A percentile compares a stretch with the other conserved stretches of the same genome.
phyloP scores from a whole-genome alignment of 2,797 vertebrate genomes.

The Amniataba percoides region DNA sequence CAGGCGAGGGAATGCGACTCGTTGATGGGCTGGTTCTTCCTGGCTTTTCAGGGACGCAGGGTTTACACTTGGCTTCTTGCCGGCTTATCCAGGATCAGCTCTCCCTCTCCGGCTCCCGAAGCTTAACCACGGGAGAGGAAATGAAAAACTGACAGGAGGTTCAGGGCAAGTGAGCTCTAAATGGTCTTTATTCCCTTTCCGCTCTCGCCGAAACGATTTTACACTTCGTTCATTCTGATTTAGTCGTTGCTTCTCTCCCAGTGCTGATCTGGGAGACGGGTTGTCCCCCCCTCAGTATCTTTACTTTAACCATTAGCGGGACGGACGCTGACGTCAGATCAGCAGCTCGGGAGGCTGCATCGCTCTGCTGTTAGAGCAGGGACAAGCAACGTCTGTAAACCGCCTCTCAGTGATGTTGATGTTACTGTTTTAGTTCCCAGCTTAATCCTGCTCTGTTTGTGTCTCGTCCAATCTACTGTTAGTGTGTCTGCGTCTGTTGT shows the following conservation, averaged over 20 bases:
- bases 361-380: constrained; percentile 69
- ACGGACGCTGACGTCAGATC: constrained; percentile 38
- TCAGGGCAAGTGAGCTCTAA: constrained; percentile 37
- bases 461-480: constrained; percentile 65
- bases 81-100: constrained; percentile 62
- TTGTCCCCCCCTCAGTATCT: constrained; percentile 44
- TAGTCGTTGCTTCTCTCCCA: constrained; percentile 25
- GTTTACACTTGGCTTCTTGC: constrained; percentile 46
- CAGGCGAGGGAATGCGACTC: constrained; percentile 44
- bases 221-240: constrained; percentile 61
- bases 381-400: constrained; percentile 71
- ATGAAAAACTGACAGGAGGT: constrained; percentile 58
- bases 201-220: constrained; percentile 47
- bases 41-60: constrained; percentile 69
- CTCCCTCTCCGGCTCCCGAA: constrained; percentile 49
- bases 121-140: constrained; percentile 61
- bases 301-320: constrained; percentile 53
- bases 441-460: constrained; percentile 43
- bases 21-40: constrained; percentile 57
- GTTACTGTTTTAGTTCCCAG: constrained; percentile 65
- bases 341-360: constrained; percentile 36
- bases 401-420: constrained; percentile 52
- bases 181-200: constrained; percentile 53
- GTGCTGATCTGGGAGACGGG: constrained; percentile 38
- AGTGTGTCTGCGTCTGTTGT: constrained; percentile 14